Percentiles rank a stretch among this genome's conserved stretches.
Evolutionary conservation across 1,140 invertebrate genomes (phyloP).

Genomic region (Hydropsyche tenuis): DNA sequence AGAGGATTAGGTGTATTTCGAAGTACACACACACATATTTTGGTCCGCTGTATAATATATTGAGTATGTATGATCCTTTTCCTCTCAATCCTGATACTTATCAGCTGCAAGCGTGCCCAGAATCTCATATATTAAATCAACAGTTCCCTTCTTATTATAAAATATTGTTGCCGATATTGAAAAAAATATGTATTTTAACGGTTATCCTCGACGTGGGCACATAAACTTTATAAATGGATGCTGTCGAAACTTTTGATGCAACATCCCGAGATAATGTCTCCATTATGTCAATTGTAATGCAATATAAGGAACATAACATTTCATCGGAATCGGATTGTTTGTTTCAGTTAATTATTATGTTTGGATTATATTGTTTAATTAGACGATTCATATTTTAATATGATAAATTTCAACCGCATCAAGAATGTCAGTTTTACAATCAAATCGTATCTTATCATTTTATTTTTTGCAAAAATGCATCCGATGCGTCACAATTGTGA

Average conservation of each 20-base stretch:
- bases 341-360: too few species aligned
- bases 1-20: too few species aligned
- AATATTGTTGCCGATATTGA: constrained; percentile 22
- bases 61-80: constrained; percentile 5
- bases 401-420: neutral
- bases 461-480: neutral
- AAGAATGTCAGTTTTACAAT: neutral
- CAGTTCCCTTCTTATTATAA: constrained; percentile 28
- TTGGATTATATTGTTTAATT: too few species aligned
- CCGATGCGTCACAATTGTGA: neutral
- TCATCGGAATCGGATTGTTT: too few species aligned
- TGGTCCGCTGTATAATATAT: neutral
- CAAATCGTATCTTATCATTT: neutral
- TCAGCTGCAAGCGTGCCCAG: constrained; percentile 35
- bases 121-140: constrained; percentile 41
- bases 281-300: neutral
- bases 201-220: neutral
- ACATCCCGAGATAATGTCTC: neutral
- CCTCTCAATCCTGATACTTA: constrained; percentile 24
- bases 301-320: neutral
- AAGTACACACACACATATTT: neutral
- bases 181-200: neutral
- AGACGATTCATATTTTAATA: too few species aligned
- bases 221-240: constrained; percentile 4
- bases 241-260: neutral